phyloP scores from a whole-genome alignment of 1,140 invertebrate species.

The Triops longicaudatus region DNA sequence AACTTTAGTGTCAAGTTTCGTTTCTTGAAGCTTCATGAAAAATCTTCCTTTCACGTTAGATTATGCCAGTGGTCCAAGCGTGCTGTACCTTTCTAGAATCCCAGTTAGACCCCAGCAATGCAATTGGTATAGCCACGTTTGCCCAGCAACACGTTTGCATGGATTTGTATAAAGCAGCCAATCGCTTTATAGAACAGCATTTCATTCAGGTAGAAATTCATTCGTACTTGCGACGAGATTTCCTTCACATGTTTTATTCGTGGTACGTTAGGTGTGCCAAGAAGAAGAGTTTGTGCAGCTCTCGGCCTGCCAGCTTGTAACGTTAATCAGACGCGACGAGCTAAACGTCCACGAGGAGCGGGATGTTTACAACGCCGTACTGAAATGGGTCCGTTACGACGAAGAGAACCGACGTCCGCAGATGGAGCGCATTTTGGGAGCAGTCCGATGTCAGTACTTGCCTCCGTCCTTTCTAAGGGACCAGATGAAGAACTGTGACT shows the following conservation, averaged over 20 bases:
- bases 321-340: slow-evolving; percentile 73
- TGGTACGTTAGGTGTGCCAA: slow-evolving; percentile 58
- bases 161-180: slow-evolving; percentile 71
- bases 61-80: slow-evolving; percentile 78
- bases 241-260: not conserved
- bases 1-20: slow-evolving; percentile 19
- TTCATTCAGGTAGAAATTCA: slow-evolving; percentile 60
- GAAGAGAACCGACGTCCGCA: slow-evolving; percentile 69
- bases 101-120: slow-evolving; percentile 85
- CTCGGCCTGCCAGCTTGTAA: slow-evolving; percentile 64
- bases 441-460: slow-evolving; percentile 80
- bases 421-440: slow-evolving; percentile 76
- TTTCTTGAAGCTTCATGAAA: not conserved
- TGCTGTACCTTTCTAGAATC: slow-evolving; percentile 82
- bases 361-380: slow-evolving; percentile 82
- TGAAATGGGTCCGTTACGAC: slow-evolving; percentile 76
- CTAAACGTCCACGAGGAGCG: slow-evolving; percentile 81
- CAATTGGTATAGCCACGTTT: slow-evolving; percentile 84
- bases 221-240: not conserved
- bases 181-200: slow-evolving; percentile 80
- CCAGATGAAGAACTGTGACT: slow-evolving; percentile 81
- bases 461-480: slow-evolving; percentile 81
- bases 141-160: slow-evolving; percentile 82
- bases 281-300: slow-evolving; percentile 84
- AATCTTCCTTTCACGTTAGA: slow-evolving; percentile 43